Conservation (phyloP, 1,140 invertebrate species). For the Drosophila sp. region DNA sequence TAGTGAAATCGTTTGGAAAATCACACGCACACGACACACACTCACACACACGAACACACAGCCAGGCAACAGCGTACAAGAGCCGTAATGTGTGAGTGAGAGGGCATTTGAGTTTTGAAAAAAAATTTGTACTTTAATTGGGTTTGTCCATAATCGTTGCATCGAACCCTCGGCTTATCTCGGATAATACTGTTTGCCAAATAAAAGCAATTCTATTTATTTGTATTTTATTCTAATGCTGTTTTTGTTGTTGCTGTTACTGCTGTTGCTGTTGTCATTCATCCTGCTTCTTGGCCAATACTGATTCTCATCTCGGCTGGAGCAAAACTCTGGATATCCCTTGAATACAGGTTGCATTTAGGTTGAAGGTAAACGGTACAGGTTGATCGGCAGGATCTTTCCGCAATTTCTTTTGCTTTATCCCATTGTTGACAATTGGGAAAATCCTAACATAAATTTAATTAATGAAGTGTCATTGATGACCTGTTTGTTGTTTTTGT, state of each 20-base stretch:
- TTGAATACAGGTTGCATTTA: slow-evolving; percentile 9
- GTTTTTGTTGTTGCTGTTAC: slow-evolving; percentile 26
- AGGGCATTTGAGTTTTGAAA: slow-evolving; percentile 38
- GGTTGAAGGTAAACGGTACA: background rate
- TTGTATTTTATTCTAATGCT: slow-evolving; percentile 67
- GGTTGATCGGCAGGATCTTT: slow-evolving; percentile 29
- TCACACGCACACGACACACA: slow-evolving; percentile 69
- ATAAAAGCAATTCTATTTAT: slow-evolving; percentile 79
- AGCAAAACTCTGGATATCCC: background rate
- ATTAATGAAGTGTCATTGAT: slow-evolving; percentile 12
- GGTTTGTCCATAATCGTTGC: slow-evolving; percentile 83
- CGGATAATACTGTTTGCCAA: slow-evolving; percentile 83
- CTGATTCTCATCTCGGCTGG: background rate
- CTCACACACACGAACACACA: no score
- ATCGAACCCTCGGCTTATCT: slow-evolving; percentile 83
- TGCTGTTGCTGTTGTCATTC: slow-evolving; percentile 53
- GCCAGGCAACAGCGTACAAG: slow-evolving; percentile 7
- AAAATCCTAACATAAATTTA: slow-evolving; percentile 16
- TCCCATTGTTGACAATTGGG: background rate
- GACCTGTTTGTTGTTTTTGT: slow-evolving; percentile 12
- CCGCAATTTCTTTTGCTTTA: slow-evolving; percentile 15
- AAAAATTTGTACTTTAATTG: slow-evolving; percentile 75
- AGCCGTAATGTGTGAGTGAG: slow-evolving; percentile 1
- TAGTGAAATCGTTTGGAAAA: slow-evolving; percentile 80
- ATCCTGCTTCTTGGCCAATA: slow-evolving; percentile 34